phyloP scores from a whole-genome alignment of 2,113 vertebrate species.

The Ochotona curzoniae region DNA sequence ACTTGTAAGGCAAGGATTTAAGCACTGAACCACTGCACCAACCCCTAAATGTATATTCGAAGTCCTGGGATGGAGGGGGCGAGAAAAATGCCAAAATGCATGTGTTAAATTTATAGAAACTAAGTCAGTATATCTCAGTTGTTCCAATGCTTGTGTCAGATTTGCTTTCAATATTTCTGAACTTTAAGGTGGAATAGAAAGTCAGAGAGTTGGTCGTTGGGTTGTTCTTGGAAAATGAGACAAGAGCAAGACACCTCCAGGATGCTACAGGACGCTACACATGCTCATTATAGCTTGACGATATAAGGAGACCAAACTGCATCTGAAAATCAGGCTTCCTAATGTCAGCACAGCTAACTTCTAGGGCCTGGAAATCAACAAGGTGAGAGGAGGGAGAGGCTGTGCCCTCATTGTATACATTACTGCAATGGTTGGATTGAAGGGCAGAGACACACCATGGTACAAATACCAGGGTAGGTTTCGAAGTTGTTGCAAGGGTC shows the following conservation, averaged over 20 bases:
- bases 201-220: not conserved
- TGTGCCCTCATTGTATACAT: not conserved
- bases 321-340: not conserved
- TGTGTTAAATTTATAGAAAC: conserved; percentile 40
- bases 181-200: not conserved
- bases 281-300: conserved; percentile 17
- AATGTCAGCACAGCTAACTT: not conserved
- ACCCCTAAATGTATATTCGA: too few relatives aligned
- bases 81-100: conserved; percentile 15
- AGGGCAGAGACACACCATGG: not conserved
- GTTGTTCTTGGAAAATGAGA: not conserved
- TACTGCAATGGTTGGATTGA: conserved; percentile 10
- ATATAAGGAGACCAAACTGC: conserved; percentile 14
- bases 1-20: too few relatives aligned
- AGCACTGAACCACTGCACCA: too few relatives aligned
- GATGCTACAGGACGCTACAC: conserved; percentile 58
- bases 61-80: not conserved
- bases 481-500: not conserved
- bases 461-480: not conserved
- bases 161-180: conserved; percentile 63
- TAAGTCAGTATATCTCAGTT: conserved; percentile 52
- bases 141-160: conserved; percentile 55
- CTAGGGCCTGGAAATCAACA: not conserved
- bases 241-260: not conserved
- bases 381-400: not conserved